phyloP scores from a whole-genome alignment of 1,140 invertebrate genomes.

The Hyles euphorbiae region DNA sequence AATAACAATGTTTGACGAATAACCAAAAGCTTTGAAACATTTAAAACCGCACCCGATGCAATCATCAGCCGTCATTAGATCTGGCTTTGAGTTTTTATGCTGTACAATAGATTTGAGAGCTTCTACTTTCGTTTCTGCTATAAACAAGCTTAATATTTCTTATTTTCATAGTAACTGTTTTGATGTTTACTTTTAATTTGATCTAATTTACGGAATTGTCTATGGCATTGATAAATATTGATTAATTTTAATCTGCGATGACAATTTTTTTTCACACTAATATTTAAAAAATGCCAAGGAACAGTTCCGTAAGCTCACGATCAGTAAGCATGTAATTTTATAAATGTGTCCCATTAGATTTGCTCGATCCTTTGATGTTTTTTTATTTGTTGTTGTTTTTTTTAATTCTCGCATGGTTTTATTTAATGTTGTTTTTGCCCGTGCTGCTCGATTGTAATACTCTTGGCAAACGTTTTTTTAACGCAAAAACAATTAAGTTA shows the following conservation, averaged over 20 bases:
- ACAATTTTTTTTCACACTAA: too few species aligned
- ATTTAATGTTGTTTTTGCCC: constrained; percentile 57
- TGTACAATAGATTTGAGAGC: constrained; percentile 67
- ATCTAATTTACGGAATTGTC: constrained; percentile 3
- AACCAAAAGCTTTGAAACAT: constrained; percentile 37
- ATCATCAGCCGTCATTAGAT: constrained; percentile 50
- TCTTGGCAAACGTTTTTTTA: not conserved
- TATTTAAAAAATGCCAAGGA: too few species aligned
- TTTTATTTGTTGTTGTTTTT: constrained; percentile 28
- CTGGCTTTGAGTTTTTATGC: constrained; percentile 53
- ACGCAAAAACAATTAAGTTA: not conserved
- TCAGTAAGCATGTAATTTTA: constrained; percentile 52
- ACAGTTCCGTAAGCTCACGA: constrained; percentile 24
- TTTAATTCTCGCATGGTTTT: constrained; percentile 55
- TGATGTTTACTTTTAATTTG: constrained; percentile 43
- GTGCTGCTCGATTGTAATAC: constrained; percentile 35
- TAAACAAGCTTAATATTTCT: constrained; percentile 51
- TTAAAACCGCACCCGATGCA: too few species aligned
- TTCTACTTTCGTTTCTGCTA: constrained; percentile 61
- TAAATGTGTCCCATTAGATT: constrained; percentile 55
- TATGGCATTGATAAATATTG: not conserved
- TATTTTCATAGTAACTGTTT: constrained; percentile 61
- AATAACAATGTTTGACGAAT: constrained; percentile 59
- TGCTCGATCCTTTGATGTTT: constrained; percentile 52
- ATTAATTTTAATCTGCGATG: not conserved